These are phyloP conservation scores for Chaetophractus vellerosus DNA, from an alignment of 2,797 vertebrate genomes.

Conservation along the genomic window DNA sequence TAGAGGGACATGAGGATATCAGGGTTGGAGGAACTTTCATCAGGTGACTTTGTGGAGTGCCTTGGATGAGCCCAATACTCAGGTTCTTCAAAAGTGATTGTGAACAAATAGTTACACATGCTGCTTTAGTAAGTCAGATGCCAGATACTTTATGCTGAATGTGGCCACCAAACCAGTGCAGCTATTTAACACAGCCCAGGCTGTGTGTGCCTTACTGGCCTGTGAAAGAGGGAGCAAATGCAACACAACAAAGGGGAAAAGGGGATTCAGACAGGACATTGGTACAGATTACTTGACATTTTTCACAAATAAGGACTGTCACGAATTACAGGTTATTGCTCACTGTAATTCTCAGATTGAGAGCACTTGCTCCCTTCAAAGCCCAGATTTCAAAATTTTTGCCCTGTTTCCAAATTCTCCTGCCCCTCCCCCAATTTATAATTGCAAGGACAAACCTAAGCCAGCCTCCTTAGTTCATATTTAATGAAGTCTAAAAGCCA, in stretches of 20 bases:
- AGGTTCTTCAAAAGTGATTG: neutral
- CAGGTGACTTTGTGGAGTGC: neutral
- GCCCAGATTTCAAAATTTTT: neutral
- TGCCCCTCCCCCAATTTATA: neutral
- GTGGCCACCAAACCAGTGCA: neutral
- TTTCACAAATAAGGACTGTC: neutral
- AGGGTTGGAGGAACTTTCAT: neutral
- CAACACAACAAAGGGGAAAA: neutral
- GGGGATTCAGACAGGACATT: fast-evolving
- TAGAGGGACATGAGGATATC: neutral
- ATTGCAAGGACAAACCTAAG: neutral
- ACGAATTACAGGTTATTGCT: neutral
- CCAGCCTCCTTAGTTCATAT: slow-evolving; percentile 33
- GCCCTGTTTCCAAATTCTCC: neutral
- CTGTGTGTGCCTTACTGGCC: too few species aligned
- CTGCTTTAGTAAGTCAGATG: neutral
- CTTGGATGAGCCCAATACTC: neutral
- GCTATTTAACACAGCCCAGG: neutral
- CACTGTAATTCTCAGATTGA: neutral
- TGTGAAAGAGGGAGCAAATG: neutral
- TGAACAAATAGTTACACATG: neutral
- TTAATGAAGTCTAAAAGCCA: slow-evolving; percentile 72
- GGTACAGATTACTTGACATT: neutral
- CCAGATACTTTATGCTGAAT: neutral
- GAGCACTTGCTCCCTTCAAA: neutral